Evolutionary conservation across 2,113 vertebrate genomes (phyloP).

Genomic region (Bubo scandiacus): DNA sequence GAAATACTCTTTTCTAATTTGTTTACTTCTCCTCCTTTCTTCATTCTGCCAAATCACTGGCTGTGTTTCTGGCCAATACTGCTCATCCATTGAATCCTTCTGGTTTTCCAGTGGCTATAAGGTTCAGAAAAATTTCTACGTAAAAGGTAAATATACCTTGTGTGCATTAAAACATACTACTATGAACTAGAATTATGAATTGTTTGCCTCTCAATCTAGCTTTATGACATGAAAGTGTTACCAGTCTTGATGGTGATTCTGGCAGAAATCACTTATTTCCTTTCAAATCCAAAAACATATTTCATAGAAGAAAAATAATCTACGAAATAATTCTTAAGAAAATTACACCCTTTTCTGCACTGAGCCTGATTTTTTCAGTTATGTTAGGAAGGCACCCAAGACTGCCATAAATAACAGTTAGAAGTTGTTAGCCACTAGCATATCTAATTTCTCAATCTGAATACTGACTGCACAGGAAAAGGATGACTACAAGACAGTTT

Average conservation of each 20-base stretch:
- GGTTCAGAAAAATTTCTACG: background rate
- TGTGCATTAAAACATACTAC: background rate
- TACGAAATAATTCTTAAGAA: background rate
- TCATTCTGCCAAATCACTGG: slow-evolving; percentile 91
- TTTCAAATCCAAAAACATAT: background rate
- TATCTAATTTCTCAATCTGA: background rate
- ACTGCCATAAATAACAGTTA: background rate
- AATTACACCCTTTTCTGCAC: background rate
- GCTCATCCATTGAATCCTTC: slow-evolving; percentile 83
- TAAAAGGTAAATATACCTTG: background rate
- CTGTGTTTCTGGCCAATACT: slow-evolving; percentile 88
- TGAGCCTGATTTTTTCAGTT: background rate
- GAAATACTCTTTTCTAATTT: slow-evolving; percentile 94
- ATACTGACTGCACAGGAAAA: background rate
- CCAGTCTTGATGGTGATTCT: background rate
- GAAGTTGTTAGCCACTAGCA: background rate
- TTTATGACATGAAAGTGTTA: background rate
- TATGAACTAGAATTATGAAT: background rate
- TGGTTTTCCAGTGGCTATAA: slow-evolving; percentile 76
- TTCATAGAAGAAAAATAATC: background rate
- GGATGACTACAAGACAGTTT: background rate
- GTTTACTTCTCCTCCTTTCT: slow-evolving; percentile 91
- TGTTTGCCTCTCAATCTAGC: background rate
- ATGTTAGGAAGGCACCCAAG: background rate
- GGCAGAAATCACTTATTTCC: background rate